phyloP scores from a whole-genome alignment of 2,113 vertebrate species.

The Orycteropus afer region DNA sequence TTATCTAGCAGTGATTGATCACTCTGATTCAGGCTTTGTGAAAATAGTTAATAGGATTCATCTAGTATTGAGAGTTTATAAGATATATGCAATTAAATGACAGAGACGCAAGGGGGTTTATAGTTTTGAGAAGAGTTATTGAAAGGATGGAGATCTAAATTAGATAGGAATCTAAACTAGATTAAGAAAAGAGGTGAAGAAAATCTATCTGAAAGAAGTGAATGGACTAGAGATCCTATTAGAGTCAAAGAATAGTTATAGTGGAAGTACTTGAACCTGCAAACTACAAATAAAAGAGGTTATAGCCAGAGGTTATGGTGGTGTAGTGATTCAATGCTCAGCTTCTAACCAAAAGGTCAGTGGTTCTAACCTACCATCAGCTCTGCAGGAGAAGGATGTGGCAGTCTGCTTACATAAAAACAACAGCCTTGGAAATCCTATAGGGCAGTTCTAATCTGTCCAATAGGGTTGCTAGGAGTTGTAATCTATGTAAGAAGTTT shows the following conservation, averaged over 20 bases:
- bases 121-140: slow-evolving; percentile 9
- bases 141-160: neutral
- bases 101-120: neutral
- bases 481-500: too few relatives aligned
- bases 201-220: neutral
- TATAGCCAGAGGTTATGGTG: neutral
- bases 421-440: too few relatives aligned
- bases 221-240: neutral
- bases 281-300: slow-evolving; percentile 11
- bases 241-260: neutral
- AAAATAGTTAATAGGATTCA: slow-evolving; percentile 1
- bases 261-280: neutral
- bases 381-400: too few relatives aligned
- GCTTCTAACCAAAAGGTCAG: too few relatives aligned
- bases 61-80: neutral
- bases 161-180: neutral
- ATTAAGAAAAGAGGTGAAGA: neutral
- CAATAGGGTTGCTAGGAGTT: too few relatives aligned
- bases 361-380: too few relatives aligned
- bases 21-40: neutral
- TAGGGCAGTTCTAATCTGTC: too few relatives aligned
- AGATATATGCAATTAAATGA: slow-evolving; percentile 29
- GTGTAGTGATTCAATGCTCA: too few relatives aligned
- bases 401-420: too few relatives aligned
- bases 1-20: slow-evolving; percentile 12